These are phyloP conservation scores for Cydia splendana DNA, from an alignment of 1,140 invertebrate species.

Conservation along the genomic window DNA sequence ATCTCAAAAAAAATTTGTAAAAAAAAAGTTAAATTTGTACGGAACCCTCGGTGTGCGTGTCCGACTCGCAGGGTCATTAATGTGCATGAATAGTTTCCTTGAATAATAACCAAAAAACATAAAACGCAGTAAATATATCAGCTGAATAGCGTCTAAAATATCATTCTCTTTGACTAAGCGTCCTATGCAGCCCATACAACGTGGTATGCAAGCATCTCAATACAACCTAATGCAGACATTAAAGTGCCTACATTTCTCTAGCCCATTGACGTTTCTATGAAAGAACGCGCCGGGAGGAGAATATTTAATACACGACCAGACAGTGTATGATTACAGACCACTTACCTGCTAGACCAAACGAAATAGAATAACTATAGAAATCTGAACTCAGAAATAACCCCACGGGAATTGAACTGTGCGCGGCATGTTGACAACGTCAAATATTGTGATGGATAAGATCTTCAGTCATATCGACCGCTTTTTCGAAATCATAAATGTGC, in stretches of 20 bases:
- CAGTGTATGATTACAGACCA: not conserved
- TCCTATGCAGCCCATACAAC: not conserved
- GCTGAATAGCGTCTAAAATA: not conserved
- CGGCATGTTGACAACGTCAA: too few species aligned
- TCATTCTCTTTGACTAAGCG: not conserved
- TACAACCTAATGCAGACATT: constrained; percentile 1
- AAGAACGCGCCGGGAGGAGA: not conserved
- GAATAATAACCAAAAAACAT: not conserved
- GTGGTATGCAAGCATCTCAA: not conserved
- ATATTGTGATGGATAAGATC: too few species aligned
- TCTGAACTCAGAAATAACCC: too few species aligned
- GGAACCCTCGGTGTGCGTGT: too few species aligned
- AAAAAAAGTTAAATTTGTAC: too few species aligned
- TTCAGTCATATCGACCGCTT: too few species aligned
- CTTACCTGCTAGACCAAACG: not conserved
- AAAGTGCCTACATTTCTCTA: constrained; percentile 11
- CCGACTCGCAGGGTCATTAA: too few species aligned
- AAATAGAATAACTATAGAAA: too few species aligned
- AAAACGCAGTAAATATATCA: not conserved
- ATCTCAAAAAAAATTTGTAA: too few species aligned
- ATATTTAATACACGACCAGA: constrained; percentile 16
- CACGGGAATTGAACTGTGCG: too few species aligned
- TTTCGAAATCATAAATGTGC: too few species aligned
- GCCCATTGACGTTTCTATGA: not conserved
- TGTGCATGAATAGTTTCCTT: not conserved